Evolutionary conservation across 2,113 vertebrate species (phyloP).

Genomic region (Paratilapia polleni): DNA sequence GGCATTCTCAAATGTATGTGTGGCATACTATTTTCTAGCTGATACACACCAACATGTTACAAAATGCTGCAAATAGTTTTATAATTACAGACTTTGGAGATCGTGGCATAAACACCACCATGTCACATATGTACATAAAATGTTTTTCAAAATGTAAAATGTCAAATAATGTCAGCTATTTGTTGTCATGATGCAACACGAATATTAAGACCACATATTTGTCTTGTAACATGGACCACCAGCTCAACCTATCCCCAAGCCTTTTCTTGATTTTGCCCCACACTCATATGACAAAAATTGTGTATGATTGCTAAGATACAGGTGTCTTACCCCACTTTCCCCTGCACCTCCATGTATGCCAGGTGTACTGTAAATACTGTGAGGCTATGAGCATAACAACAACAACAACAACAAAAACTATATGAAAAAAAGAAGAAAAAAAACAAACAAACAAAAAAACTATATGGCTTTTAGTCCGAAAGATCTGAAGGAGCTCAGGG

Average conservation of each 20-base stretch:
- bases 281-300: background rate
- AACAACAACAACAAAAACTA: too few relatives aligned
- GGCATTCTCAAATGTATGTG: background rate
- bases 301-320: background rate
- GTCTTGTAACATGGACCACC: background rate
- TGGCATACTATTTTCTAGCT: too few relatives aligned
- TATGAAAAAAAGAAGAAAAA: too few relatives aligned
- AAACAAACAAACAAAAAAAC: background rate
- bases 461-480: too few relatives aligned
- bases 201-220: too few relatives aligned
- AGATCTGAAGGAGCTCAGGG: too few relatives aligned
- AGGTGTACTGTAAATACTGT: background rate
- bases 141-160: too few relatives aligned
- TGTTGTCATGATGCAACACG: background rate
- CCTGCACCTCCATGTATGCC: background rate
- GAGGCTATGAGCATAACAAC: too few relatives aligned
- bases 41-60: too few relatives aligned
- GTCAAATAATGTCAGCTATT: background rate
- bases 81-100: background rate
- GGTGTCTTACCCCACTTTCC: background rate
- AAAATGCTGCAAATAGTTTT: background rate
- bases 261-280: too few relatives aligned
- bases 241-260: too few relatives aligned
- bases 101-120: background rate
- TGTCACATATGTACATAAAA: background rate